Evolutionary conservation across 2,797 vertebrate genomes (phyloP), one percentile per base, ranked within the genome.

Genomic region (Premnoplex brunnescens): DNA sequence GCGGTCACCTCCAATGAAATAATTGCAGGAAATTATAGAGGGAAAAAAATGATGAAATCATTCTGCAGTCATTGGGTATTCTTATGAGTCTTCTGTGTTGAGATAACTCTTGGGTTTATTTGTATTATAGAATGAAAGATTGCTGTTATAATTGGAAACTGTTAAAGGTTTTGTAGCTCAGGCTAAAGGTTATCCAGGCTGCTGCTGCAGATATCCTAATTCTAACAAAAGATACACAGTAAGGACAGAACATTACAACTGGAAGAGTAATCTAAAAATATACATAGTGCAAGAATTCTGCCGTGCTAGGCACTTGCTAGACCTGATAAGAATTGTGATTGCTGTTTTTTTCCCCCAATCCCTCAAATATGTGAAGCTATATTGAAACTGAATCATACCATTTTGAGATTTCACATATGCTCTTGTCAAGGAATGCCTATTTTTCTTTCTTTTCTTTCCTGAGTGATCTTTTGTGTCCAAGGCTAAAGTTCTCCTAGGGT

Each of bases 61-160:
- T 89, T 94, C 95, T 92, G 92, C 77, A 88, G 94, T 76, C 92
- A 86, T 52, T 94, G 91, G 87, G 62, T 94, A 80, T 95, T 92
- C 79, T 79, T 95, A 91, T 89, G 94, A 91, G 95, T 95, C 96
- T 96, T 96, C 95, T 96, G 95, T 91, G 89, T 32, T 26, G 90
- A 97, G 97, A 97, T 97, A 97, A 97, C 85, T 71, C 91, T 95
- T 90, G 48, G 68, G 91, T 97, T 96, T 98, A 94, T 97, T 97
- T 97, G 94, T 96, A 78, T 91, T 95, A 74, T 27, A 80, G 83
- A 95, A 95, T 94, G 95, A 97, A 96, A 95, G 96, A 96, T 94
- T 95, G 84, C 95, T 96, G 94, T 95, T 94, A 92, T 93, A 95
- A 95, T 92, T 97, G 96, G 97, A 96, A 96, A 90, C 95, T 72